Conservation (phyloP, 2,113 vertebrate genomes). For the Epinephelus fuscoguttatus region DNA sequence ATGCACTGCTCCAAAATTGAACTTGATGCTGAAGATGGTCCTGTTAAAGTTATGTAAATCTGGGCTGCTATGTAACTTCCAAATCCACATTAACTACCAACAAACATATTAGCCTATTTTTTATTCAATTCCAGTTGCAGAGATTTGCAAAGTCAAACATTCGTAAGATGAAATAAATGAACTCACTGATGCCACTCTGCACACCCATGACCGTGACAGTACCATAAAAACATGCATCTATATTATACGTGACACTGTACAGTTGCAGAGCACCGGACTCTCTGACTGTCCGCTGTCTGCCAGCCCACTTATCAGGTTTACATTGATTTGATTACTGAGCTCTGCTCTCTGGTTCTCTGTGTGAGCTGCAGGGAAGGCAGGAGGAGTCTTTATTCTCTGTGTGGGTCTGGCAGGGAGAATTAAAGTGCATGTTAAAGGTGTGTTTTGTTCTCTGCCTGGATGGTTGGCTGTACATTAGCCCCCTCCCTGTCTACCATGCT, state of each 20-base stretch:
- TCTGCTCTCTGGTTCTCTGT: too few relatives aligned
- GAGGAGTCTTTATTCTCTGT: not conserved
- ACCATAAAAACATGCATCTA: conserved; percentile 1
- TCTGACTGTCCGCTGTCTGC: conserved; percentile 10
- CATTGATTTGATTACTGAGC: conserved; percentile 32
- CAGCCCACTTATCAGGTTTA: conserved; percentile 46
- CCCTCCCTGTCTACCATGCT: not conserved
- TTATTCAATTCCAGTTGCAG: too few relatives aligned
- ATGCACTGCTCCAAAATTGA: too few relatives aligned
- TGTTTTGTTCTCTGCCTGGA: conserved; percentile 12
- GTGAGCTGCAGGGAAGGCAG: too few relatives aligned
- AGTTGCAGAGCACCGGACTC: conserved; percentile 12
- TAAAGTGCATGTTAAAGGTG: conserved; percentile 13
- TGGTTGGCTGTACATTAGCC: conserved; percentile 12
- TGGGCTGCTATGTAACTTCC: too few relatives aligned
- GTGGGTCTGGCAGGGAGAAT: not conserved
- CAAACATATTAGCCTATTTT: too few relatives aligned
- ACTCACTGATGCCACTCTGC: too few relatives aligned
- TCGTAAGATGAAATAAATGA: too few relatives aligned
- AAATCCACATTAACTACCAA: too few relatives aligned
- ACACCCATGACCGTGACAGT: not conserved
- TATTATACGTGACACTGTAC: conserved; percentile 3
- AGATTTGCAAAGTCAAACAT: too few relatives aligned
- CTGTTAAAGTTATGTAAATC: too few relatives aligned
- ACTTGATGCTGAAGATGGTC: too few relatives aligned